phyloP scores from a whole-genome alignment of 2,797 vertebrate species.

The Benthosema pterotum region DNA sequence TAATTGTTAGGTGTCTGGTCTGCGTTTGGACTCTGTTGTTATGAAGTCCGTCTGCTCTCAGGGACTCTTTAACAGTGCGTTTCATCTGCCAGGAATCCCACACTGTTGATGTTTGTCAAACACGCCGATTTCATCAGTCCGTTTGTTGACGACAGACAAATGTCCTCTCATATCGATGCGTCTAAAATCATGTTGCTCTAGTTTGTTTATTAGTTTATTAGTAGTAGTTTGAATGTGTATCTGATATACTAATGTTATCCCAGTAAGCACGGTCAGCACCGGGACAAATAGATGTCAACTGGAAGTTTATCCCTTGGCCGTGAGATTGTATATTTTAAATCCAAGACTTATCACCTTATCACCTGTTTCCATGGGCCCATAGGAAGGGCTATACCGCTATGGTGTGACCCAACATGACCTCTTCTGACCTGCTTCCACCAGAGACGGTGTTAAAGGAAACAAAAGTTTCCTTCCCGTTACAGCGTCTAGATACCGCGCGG shows the following conservation, averaged over 20 bases:
- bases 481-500: not conserved
- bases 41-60: slow-evolving; percentile 9
- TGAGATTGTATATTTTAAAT: slow-evolving; percentile 17
- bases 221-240: too few species aligned
- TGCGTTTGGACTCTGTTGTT: slow-evolving; percentile 1
- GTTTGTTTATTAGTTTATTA: too few species aligned
- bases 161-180: not conserved
- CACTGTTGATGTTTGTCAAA: slow-evolving; percentile 6
- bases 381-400: slow-evolving; percentile 28
- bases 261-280: too few species aligned
- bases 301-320: slow-evolving; percentile 43
- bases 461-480: slow-evolving; percentile 29
- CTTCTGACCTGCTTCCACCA: slow-evolving; percentile 35
- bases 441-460: slow-evolving; percentile 53
- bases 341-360: slow-evolving; percentile 25
- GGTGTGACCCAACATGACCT: slow-evolving; percentile 42
- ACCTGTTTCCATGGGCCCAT: slow-evolving; percentile 47
- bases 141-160: not conserved
- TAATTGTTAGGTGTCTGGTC: slow-evolving; percentile 18
- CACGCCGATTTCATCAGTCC: slow-evolving; percentile 2
- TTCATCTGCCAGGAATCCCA: slow-evolving; percentile 4
- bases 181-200: not conserved
- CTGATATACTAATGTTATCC: too few species aligned
- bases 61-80: slow-evolving; percentile 4
- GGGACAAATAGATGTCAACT: too few species aligned